Base-by-base conservation (phyloP, 2,113 vertebrate species). In the Accipiter cooperii region DNA sequence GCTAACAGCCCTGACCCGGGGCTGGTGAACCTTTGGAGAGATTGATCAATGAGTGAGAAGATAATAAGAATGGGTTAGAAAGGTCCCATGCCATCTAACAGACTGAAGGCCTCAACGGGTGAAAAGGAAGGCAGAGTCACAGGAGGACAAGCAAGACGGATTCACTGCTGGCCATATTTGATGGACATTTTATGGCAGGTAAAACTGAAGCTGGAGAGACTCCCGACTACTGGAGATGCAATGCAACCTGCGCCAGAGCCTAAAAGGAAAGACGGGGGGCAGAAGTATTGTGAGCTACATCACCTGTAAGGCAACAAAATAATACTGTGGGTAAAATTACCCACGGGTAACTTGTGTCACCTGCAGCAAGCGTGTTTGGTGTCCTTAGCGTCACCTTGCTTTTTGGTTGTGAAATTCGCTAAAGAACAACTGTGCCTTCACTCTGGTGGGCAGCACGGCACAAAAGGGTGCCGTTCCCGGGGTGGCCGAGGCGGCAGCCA, bases 281-380 rank as follows among this genome's bases (percentile, higher is more conserved):
- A 34, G 40, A 15, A 13, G 44, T 6, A 5, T 3, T 33, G 40
- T 12, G 28, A 73, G 46, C 38, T 28, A 4, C 2, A 0, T 8
- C 2, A 24, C 3, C 36, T 29, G 8, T 8, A 16, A 31, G 18
- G 57, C 24, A 55, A 33, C 10, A 61, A 57, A 49, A 22, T 49
- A 25, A 24, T 28, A 19, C 19, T 0, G 0, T 12, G 31, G 12
- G 14, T 10, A 11, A 31, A 36, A 36, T 36, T 36, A 8, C 36
- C 36, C 36, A 36, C 36, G 40, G 26, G 17, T 22, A n/a, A 38
- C n/a, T 52, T 18, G 34, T 38, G 26, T 19, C 55, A n/a, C 31
- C 40, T 8, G 13, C 42, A 69, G 42, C 51, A 34, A 44, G 38
- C 3, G 33, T 42, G 8, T 31, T 57, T 31, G 52, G 40, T 9